A percentile compares a stretch with the other conserved stretches of the same genome.
phyloP scores from a whole-genome alignment of 2,888 invertebrate species.

The Blastobasis lacticolella region DNA sequence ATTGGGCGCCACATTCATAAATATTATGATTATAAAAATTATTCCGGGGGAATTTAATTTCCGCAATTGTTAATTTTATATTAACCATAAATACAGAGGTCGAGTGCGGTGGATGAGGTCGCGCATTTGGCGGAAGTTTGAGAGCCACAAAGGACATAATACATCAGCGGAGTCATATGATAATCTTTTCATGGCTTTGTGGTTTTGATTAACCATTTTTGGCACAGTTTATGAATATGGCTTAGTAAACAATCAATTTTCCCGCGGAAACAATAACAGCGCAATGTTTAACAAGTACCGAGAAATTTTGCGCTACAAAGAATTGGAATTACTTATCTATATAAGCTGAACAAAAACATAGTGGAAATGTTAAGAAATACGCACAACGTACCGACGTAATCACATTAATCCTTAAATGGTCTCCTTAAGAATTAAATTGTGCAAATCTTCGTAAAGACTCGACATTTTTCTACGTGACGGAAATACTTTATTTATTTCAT shows the following conservation, averaged over 20 bases:
- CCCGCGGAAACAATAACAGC: background rate
- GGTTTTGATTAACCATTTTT: slow-evolving; percentile 9
- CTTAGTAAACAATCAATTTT: background rate
- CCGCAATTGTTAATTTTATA: slow-evolving; percentile 22
- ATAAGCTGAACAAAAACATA: background rate
- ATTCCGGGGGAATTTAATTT: slow-evolving; percentile 22
- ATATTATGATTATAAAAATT: slow-evolving; percentile 17
- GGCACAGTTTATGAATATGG: background rate
- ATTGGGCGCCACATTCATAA: background rate
- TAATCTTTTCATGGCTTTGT: background rate
- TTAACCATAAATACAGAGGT: slow-evolving; percentile 21
- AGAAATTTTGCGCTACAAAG: no score
- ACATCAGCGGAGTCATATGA: slow-evolving; percentile 7
- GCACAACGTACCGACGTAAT: background rate
- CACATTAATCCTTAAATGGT: slow-evolving; percentile 9
- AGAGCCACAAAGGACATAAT: slow-evolving; percentile 27
- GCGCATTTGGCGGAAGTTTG: slow-evolving; percentile 30
- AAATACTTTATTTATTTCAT: slow-evolving; percentile 8
- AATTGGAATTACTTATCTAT: no score
- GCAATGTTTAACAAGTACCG: background rate
- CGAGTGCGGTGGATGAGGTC: slow-evolving; percentile 26
- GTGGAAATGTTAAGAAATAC: slow-evolving; percentile 1
- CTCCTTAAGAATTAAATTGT: background rate
- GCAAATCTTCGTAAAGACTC: background rate
- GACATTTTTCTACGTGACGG: slow-evolving; percentile 11